These are phyloP conservation scores for Crepidodera aurea DNA, from an alignment of 2,888 invertebrate species.

Conservation along the genomic window DNA sequence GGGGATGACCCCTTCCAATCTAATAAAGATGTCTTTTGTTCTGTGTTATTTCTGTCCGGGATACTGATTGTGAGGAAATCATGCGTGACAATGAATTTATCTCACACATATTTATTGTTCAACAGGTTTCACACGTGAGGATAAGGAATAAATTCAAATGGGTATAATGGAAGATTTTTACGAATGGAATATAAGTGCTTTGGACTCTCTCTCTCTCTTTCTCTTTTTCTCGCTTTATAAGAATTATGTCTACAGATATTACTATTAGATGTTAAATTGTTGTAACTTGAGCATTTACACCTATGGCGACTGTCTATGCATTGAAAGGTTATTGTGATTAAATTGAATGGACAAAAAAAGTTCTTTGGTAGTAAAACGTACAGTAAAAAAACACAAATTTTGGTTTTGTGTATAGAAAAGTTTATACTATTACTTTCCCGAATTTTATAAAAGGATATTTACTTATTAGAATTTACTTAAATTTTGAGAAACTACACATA, in stretches of 20 bases:
- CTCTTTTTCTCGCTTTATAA: background rate
- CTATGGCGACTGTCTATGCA: no score
- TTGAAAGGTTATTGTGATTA: background rate
- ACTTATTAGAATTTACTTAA: no score
- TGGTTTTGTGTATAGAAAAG: no score
- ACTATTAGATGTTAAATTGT: background rate
- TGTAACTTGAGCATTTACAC: background rate
- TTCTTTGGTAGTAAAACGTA: no score
- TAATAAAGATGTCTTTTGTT: conserved; percentile 48
- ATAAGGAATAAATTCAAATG: conserved; percentile 26
- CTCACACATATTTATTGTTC: conserved; percentile 35
- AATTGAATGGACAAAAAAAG: no score
- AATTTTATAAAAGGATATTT: no score
- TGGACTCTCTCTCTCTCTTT: background rate
- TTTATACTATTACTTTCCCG: no score
- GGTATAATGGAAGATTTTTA: conserved; percentile 10
- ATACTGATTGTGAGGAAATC: conserved; percentile 43
- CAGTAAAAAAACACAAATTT: no score
- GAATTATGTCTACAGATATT: conserved; percentile 4
- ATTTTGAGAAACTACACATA: no score
- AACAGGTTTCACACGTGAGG: conserved; percentile 42
- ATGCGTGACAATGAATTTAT: conserved; percentile 45
- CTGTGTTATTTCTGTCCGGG: conserved; percentile 39
- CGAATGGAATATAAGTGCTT: conserved; percentile 5
- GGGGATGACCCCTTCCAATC: conserved; percentile 41